Base-by-base conservation (phyloP, 2,888 invertebrate genomes). In the Archips xylosteana region DNA sequence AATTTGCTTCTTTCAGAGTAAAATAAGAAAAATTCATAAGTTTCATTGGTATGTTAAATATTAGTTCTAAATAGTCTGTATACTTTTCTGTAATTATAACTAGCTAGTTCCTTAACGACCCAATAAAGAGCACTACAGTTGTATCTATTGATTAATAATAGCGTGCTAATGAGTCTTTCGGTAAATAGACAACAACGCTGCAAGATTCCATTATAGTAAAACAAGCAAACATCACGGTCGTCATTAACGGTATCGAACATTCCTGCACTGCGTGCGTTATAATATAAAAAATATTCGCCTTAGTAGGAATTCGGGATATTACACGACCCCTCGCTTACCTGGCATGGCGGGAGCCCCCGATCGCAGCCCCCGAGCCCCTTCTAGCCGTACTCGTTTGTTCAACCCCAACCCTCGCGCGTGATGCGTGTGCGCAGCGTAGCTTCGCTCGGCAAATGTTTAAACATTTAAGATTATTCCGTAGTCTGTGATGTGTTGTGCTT, bases 361-460 rank as follows among this genome's bases (percentile, higher is more conserved):
- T 89, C 80, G 80, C 79, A 75, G 72, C 77, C 77, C 77, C 54
- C 23, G 23, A 84, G 82, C 84, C 63, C 63, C 87, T 54, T n/a
- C 15, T 23, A 36, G 74, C 70, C 76, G 78, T 82, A 85, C 82
- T 85, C 87, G 84, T 83, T 88, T 72, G 67, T 76, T 78, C 83
- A 81, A 84, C 88, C 86, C 79, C 83, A 84, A 85, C 85, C 88
- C 87, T 85, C 85, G 80, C 87, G 81, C 12, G 4, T 12, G 80
- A 88, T 90, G 91, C 90, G 91, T 84, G 80, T 79, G 84, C 90
- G 92, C 87, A 87, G 79, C 76, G 75, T 75, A 65, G 75, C 78
- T 75, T 79, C 79, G 77, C 75, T 42, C 36, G 34, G 23, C 61
- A 39, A 59, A 61, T 34, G 54, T 63, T 63, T 60, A 49, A 66